Conservation (phyloP, 2,888 invertebrate species). For the Calameuta pallipes region DNA sequence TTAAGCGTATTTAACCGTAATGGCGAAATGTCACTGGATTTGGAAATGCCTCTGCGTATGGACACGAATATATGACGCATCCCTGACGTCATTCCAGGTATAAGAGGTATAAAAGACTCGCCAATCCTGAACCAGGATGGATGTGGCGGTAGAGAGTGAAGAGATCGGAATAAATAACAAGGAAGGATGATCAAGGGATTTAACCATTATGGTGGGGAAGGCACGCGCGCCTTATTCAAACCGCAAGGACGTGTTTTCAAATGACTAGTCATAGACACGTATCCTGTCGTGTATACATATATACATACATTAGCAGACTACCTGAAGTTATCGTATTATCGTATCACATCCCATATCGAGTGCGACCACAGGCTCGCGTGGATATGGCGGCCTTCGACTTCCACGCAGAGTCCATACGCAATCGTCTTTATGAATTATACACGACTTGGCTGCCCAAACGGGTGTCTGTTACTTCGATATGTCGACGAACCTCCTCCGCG, state of each 20-base stretch:
- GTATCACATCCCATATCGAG: conserved; percentile 41
- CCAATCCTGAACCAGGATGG: neutral
- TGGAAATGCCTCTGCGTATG: neutral
- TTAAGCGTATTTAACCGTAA: neutral
- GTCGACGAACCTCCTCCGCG: neutral
- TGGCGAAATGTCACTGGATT: neutral
- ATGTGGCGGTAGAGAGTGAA: neutral
- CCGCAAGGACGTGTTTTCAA: conserved; percentile 46
- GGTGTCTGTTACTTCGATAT: neutral
- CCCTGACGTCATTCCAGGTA: conserved; percentile 46
- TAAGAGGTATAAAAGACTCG: neutral
- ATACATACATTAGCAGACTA: conserved; percentile 10
- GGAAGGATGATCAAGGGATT: neutral
- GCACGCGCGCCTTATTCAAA: conserved; percentile 48
- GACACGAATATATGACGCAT: conserved; percentile 38
- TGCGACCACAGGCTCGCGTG: conserved; percentile 39
- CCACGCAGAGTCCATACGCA: conserved; percentile 29
- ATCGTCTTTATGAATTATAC: conserved; percentile 5
- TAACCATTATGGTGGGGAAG: neutral
- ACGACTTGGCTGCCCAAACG: neutral
- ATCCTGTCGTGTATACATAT: neutral
- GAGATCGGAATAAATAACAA: neutral
- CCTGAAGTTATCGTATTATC: conserved; percentile 40
- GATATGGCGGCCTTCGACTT: conserved; percentile 43
- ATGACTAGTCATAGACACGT: neutral